Conservation (phyloP, 2,113 vertebrate genomes). For the Elephas maximus region DNA sequence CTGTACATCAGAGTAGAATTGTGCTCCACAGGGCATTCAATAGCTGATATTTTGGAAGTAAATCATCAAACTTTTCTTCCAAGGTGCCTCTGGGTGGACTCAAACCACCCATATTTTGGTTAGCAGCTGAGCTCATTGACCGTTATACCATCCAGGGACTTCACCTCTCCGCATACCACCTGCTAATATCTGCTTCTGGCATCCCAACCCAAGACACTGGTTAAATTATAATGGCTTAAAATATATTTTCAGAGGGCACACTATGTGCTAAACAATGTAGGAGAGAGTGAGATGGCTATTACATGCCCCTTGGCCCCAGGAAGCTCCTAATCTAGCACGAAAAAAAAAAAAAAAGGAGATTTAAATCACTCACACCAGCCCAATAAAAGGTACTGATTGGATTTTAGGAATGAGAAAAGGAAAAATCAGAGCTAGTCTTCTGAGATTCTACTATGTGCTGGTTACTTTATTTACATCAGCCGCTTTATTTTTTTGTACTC, state of each 20-base stretch:
- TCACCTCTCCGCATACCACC: neutral
- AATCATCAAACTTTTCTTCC: neutral
- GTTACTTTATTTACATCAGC: neutral
- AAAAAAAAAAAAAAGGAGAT: neutral
- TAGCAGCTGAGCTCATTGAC: neutral
- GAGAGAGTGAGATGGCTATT: neutral
- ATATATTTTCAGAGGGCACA: neutral
- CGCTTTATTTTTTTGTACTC: neutral
- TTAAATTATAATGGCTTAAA: neutral
- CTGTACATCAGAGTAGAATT: neutral
- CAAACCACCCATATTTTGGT: neutral
- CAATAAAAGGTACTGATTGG: neutral
- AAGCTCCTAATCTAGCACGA: neutral
- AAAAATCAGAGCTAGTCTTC: slow-evolving; percentile 24
- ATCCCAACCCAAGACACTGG: neutral
- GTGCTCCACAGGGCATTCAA: neutral
- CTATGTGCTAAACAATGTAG: neutral
- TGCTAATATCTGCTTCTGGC: neutral
- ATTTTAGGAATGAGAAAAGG: neutral
- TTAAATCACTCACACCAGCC: neutral
- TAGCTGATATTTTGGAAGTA: neutral
- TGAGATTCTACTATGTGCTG: neutral
- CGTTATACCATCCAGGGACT: neutral
- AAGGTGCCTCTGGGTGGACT: neutral
- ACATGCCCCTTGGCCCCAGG: neutral